These are phyloP conservation scores for Pyrgilauda ruficollis DNA, from an alignment of 2,113 vertebrate genomes.

Conservation along the genomic window DNA sequence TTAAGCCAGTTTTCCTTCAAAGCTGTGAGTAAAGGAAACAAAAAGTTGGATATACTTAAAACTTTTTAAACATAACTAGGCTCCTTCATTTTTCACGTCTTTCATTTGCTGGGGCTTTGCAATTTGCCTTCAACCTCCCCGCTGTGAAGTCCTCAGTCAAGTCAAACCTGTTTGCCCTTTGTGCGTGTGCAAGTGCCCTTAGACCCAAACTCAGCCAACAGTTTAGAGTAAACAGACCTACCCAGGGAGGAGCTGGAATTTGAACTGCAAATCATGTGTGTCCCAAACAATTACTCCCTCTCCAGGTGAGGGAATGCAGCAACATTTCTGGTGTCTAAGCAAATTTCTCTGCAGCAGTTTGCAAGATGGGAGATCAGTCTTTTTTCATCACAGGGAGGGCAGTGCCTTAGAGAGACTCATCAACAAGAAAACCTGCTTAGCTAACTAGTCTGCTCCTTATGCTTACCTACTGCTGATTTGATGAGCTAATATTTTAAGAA, in stretches of 20 bases:
- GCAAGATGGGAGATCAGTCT: not conserved
- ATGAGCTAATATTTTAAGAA: constrained; percentile 55
- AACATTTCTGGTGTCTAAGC: constrained; percentile 33
- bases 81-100: constrained; percentile 44
- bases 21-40: constrained; percentile 47
- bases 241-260: constrained; percentile 60
- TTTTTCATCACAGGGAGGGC: not conserved
- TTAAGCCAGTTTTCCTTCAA: constrained; percentile 24
- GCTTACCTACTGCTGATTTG: constrained; percentile 18
- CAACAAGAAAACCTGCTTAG: constrained; percentile 14
- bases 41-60: constrained; percentile 42
- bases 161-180: constrained; percentile 66
- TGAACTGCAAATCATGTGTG: constrained; percentile 46
- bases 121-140: constrained; percentile 38
- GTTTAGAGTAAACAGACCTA: constrained; percentile 62
- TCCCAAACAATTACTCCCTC: constrained; percentile 61
- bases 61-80: constrained; percentile 27
- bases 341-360: not conserved
- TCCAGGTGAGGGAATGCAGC: constrained; percentile 51
- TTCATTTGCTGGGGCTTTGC: constrained; percentile 39
- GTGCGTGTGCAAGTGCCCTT: constrained; percentile 2
- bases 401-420: not conserved
- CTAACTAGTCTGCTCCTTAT: constrained; percentile 15
- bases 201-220: constrained; percentile 40
- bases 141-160: constrained; percentile 55